Conservation (phyloP, 2,888 invertebrate species). For the Pristionchus arcanus region DNA sequence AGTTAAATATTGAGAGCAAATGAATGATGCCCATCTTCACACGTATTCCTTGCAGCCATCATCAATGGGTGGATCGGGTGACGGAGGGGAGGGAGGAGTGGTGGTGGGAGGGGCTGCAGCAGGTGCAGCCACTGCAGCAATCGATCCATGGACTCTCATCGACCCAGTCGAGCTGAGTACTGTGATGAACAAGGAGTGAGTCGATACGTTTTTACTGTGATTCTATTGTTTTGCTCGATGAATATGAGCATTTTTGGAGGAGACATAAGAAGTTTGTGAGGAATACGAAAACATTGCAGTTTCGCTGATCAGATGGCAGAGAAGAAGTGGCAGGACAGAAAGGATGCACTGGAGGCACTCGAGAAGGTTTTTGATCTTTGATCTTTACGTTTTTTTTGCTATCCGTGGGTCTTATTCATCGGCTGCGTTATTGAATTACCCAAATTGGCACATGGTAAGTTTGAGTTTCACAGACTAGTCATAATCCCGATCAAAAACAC, state of each 20-base stretch:
- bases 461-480: too few species aligned
- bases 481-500: too few species aligned
- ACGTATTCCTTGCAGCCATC: background rate
- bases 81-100: background rate
- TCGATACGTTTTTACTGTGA: background rate
- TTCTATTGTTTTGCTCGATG: background rate
- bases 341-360: conserved; percentile 93
- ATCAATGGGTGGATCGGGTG: background rate
- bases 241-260: background rate
- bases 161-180: conserved; percentile 90
- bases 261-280: too few species aligned
- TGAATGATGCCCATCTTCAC: background rate
- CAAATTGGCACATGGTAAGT: too few species aligned
- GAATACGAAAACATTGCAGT: conserved; percentile 84
- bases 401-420: too few species aligned
- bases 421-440: too few species aligned
- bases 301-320: conserved; percentile 94
- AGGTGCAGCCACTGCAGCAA: conserved; percentile 79
- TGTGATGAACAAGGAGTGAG: conserved; percentile 58
- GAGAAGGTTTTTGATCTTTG: conserved; percentile 18
- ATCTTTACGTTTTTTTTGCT: background rate
- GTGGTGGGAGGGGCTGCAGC: background rate
- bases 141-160: conserved; percentile 92
- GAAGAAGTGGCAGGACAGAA: conserved; percentile 97
- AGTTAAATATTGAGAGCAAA: too few species aligned